A percentile compares a stretch with the other conserved stretches of the same genome.
These are phyloP conservation scores for Drosophila dunni DNA, from an alignment of 1,140 invertebrate genomes.

Conservation along the genomic window DNA sequence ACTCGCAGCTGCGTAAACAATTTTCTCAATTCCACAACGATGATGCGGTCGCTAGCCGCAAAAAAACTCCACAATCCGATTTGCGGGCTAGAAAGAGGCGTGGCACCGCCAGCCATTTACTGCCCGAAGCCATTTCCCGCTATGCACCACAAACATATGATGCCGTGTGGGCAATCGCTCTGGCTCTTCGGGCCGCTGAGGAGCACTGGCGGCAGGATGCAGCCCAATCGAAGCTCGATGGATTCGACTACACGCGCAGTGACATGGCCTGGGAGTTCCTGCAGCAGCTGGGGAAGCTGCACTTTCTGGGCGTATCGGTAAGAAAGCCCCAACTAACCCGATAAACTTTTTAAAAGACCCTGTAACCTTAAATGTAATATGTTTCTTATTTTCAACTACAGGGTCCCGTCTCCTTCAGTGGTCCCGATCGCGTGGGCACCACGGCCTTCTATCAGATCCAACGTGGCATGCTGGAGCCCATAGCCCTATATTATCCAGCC, in stretches of 20 bases:
- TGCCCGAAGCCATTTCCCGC: constrained; percentile 86
- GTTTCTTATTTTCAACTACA: constrained; percentile 71
- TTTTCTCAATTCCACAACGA: constrained; percentile 63
- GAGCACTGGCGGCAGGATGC: constrained; percentile 74
- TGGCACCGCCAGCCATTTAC: constrained; percentile 47
- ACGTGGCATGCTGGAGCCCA: constrained; percentile 88
- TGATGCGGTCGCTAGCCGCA: constrained; percentile 26
- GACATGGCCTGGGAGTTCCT: constrained; percentile 89
- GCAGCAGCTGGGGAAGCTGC: constrained; percentile 89
- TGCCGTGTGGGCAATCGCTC: constrained; percentile 94
- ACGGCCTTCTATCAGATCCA: constrained; percentile 94
- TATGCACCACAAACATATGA: constrained; percentile 93
- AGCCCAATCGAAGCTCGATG: constrained; percentile 85
- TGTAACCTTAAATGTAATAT: neutral
- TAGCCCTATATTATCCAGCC: constrained; percentile 91
- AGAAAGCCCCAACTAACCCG: constrained; percentile 73
- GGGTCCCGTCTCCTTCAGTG: constrained; percentile 94
- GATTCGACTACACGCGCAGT: constrained; percentile 89
- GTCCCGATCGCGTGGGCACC: constrained; percentile 93
- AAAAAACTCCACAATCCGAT: constrained; percentile 54
- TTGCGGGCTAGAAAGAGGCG: constrained; percentile 32
- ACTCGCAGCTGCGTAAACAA: constrained; percentile 78
- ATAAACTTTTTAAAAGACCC: too few relatives aligned
- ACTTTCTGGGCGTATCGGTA: constrained; percentile 93
- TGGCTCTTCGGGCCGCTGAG: constrained; percentile 86